A percentile compares a stretch with the other conserved stretches of the same genome.
These are phyloP conservation scores for Toxonevra muliebris DNA, from an alignment of 2,888 invertebrate genomes.

Conservation along the genomic window DNA sequence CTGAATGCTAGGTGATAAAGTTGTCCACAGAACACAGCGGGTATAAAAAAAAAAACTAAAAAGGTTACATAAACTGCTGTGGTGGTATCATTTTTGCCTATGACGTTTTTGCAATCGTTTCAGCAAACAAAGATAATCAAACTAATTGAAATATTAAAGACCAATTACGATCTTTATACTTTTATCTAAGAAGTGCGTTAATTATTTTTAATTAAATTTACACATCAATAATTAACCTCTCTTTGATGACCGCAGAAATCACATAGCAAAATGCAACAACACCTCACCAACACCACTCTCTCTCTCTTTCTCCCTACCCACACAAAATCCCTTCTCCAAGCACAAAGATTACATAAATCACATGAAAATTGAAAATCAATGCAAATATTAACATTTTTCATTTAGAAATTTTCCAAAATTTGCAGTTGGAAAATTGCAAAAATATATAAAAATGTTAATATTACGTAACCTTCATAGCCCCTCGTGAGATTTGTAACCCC, in stretches of 20 bases:
- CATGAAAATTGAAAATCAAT: not conserved
- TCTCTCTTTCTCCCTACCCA: not conserved
- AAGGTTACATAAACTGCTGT: conserved; percentile 40
- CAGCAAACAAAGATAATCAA: no score
- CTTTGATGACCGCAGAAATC: no score
- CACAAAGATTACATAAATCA: conserved; percentile 42
- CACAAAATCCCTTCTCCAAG: not conserved
- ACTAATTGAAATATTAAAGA: no score
- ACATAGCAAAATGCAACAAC: no score
- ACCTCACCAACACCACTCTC: not conserved
- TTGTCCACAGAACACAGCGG: no score
- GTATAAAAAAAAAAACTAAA: not conserved
- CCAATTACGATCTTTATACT: no score
- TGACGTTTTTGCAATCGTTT: no score
- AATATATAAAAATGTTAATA: conserved; percentile 11
- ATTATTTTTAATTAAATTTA: no score
- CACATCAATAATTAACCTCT: no score
- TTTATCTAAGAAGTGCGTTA: no score
- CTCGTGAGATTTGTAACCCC: conserved; percentile 1
- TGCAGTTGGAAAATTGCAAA: conserved; percentile 8
- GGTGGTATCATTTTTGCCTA: not conserved
- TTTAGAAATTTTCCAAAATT: conserved; percentile 7
- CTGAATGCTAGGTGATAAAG: no score
- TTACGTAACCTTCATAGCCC: conserved; percentile 42
- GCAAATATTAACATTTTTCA: conserved; percentile 26